Evolutionary conservation across 2,888 invertebrate species (phyloP).

Genomic region (Smittia sp.): DNA sequence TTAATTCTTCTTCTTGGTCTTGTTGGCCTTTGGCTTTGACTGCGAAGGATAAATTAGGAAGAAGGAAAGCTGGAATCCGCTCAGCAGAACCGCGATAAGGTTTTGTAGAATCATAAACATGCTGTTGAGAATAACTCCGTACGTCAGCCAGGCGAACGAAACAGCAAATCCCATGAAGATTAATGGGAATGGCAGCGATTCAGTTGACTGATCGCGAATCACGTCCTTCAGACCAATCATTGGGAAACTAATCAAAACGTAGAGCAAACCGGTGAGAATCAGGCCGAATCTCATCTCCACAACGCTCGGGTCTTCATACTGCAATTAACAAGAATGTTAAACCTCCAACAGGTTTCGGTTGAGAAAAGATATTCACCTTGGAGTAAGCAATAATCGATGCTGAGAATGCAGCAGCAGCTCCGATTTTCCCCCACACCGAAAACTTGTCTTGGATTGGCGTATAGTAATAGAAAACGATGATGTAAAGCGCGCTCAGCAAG

Average conservation of each 20-base stretch:
- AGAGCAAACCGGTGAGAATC: constrained; percentile 66
- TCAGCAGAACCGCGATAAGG: constrained; percentile 61
- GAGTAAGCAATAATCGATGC: constrained; percentile 64
- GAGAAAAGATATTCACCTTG: constrained; percentile 46
- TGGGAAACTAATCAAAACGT: constrained; percentile 68
- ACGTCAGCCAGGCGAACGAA: constrained; percentile 44
- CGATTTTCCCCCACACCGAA: constrained; percentile 59
- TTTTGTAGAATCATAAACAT: constrained; percentile 61
- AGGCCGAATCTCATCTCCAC: constrained; percentile 70
- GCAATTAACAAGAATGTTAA: constrained; percentile 35
- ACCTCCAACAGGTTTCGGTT: too few species aligned
- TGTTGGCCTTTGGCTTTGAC: background rate
- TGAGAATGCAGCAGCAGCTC: constrained; percentile 58
- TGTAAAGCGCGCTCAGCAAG: constrained; percentile 65
- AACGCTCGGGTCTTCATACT: constrained; percentile 62
- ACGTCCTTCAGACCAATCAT: constrained; percentile 55
- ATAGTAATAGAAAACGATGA: constrained; percentile 65
- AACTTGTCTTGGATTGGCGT: constrained; percentile 57
- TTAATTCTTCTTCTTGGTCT: constrained; percentile 30
- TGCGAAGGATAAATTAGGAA: constrained; percentile 68
- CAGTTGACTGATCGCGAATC: constrained; percentile 76
- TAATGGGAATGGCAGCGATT: constrained; percentile 82
- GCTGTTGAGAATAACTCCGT: constrained; percentile 51
- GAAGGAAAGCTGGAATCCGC: constrained; percentile 63
- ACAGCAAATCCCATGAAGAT: constrained; percentile 65